Percentiles rank a stretch among this genome's conserved stretches.
phyloP scores from a whole-genome alignment of 2,888 invertebrate genomes.

The Athalia cordata region DNA sequence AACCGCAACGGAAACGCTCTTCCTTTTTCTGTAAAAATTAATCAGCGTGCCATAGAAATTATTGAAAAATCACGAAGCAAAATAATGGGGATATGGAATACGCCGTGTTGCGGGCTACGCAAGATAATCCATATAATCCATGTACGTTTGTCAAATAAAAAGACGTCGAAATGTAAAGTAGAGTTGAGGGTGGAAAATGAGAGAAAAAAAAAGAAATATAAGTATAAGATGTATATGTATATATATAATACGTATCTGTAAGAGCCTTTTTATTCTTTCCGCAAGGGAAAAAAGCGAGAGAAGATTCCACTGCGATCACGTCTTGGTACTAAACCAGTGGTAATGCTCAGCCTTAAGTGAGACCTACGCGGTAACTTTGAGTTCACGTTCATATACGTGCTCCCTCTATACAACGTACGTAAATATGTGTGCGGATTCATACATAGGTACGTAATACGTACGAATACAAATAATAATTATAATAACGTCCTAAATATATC shows the following conservation, averaged over 20 bases:
- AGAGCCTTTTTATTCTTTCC: slow-evolving; percentile 3
- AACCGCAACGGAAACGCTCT: too few species aligned
- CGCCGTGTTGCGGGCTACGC: too few species aligned
- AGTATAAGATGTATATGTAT: not conserved
- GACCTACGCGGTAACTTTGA: slow-evolving; percentile 38
- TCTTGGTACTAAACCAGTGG: slow-evolving; percentile 39
- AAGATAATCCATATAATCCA: too few species aligned
- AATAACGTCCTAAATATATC: not conserved
- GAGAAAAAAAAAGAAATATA: not conserved
- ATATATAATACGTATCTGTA: not conserved
- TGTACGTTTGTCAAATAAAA: not conserved
- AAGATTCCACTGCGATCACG: slow-evolving; percentile 35
- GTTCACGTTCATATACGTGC: slow-evolving; percentile 15
- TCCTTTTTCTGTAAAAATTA: too few species aligned
- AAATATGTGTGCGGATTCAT: not conserved
- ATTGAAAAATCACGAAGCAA: too few species aligned
- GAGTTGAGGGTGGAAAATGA: not conserved
- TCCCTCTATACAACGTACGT: not conserved
- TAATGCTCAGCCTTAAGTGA: slow-evolving; percentile 42
- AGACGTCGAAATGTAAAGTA: not conserved
- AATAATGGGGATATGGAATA: too few species aligned
- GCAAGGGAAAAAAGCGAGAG: slow-evolving; percentile 10
- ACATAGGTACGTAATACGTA: not conserved
- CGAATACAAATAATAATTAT: too few species aligned
- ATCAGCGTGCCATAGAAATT: too few species aligned